Conservation (phyloP, 2,888 invertebrate genomes). For the Nesidiocoris tenuis region DNA sequence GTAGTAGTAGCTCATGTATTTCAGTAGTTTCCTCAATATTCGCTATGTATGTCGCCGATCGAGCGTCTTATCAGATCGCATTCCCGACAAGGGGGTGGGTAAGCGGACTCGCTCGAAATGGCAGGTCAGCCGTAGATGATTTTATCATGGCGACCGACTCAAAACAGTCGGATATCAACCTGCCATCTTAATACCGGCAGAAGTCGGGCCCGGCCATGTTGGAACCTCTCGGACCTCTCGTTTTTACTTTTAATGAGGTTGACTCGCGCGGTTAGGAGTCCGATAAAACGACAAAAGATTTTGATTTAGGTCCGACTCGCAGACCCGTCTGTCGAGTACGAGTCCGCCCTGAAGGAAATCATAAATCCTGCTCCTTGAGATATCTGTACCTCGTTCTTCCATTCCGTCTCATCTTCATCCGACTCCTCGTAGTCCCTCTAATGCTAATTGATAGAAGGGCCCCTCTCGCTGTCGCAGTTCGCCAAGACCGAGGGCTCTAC, state of each 20-base stretch:
- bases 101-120: background rate
- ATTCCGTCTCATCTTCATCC: background rate
- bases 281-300: slow-evolving; percentile 34
- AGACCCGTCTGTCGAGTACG: slow-evolving; percentile 12
- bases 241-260: slow-evolving; percentile 36
- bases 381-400: background rate
- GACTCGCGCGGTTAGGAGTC: background rate
- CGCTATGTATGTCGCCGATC: too few species aligned
- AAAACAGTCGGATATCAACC: slow-evolving; percentile 15
- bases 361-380: slow-evolving; percentile 32
- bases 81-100: background rate
- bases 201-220: slow-evolving; percentile 32
- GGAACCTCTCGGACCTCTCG: slow-evolving; percentile 20
- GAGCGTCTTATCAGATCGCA: background rate
- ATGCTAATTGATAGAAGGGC: slow-evolving; percentile 42
- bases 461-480: background rate
- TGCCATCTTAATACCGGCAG: slow-evolving; percentile 27
- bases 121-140: background rate
- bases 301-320: slow-evolving; percentile 30
- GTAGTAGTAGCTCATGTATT: too few species aligned
- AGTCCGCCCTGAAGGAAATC: slow-evolving; percentile 31
- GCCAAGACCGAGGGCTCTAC: slow-evolving; percentile 25
- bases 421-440: slow-evolving; percentile 14
- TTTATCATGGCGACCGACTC: slow-evolving; percentile 18
- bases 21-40: too few species aligned